Conservation (phyloP, 1,140 invertebrate species). For the Musca vetustissima region DNA sequence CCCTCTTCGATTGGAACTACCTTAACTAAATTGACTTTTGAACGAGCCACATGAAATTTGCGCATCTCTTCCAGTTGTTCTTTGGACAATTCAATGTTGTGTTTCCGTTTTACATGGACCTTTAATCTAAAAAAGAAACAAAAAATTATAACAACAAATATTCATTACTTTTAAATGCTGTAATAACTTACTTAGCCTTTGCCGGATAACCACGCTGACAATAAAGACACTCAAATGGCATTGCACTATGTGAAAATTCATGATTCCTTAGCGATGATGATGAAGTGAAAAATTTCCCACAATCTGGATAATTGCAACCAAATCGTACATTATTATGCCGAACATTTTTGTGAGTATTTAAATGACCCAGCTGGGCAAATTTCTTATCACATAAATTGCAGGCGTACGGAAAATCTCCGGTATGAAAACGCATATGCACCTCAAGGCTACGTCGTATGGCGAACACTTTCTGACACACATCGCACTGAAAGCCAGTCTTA, state of each 20-base stretch:
- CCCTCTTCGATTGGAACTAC: too few relatives aligned
- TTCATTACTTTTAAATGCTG: too few relatives aligned
- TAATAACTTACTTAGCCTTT: conserved; percentile 41
- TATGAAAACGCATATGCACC: conserved; percentile 66
- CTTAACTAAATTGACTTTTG: conserved; percentile 35
- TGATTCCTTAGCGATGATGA: conserved; percentile 38
- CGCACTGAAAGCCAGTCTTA: conserved; percentile 39
- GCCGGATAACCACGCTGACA: conserved; percentile 39
- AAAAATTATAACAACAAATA: too few relatives aligned
- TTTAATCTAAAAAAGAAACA: conserved; percentile 34
- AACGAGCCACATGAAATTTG: conserved; percentile 38
- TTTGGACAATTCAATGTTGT: conserved; percentile 28
- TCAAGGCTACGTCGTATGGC: conserved; percentile 59
- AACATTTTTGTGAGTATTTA: conserved; percentile 37
- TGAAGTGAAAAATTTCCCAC: conserved; percentile 39
- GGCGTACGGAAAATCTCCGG: conserved; percentile 66
- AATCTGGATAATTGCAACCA: conserved; percentile 33
- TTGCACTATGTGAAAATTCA: conserved; percentile 36
- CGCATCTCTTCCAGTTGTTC: conserved; percentile 40
- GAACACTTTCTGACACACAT: conserved; percentile 58
- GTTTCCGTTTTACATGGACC: conserved; percentile 34
- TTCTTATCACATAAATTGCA: conserved; percentile 76
- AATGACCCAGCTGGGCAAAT: conserved; percentile 66
- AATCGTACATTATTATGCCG: conserved; percentile 36
- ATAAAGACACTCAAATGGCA: conserved; percentile 42